A percentile compares a stretch with the other conserved stretches of the same genome.
Conservation (phyloP, 2,888 invertebrate species). For the Syritta pipiens region DNA sequence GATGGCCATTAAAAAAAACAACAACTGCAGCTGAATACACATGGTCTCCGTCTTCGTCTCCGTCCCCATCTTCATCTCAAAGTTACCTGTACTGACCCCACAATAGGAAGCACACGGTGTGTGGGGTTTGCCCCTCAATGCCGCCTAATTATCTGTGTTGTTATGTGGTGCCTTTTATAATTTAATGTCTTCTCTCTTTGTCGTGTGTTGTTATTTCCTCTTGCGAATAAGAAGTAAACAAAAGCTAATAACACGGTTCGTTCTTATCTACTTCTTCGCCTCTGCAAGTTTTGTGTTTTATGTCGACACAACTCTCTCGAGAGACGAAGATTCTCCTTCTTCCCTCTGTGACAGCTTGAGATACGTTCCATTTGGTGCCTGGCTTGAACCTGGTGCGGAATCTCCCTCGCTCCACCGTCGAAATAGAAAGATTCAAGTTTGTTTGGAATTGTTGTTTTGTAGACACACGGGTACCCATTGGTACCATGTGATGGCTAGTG, state of each 20-base stretch:
- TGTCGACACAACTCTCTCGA: background rate
- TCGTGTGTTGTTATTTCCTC: conserved; percentile 13
- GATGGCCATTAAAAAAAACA: background rate
- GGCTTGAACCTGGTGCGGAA: background rate
- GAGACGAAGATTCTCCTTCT: conserved; percentile 12
- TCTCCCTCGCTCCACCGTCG: background rate
- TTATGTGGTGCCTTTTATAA: background rate
- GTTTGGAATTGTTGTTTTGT: background rate
- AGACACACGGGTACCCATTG: conserved; percentile 9
- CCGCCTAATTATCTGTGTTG: conserved; percentile 28
- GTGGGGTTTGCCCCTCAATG: conserved; percentile 21
- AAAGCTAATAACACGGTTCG: conserved; percentile 38
- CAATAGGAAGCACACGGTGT: conserved; percentile 14
- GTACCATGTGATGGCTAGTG: conserved; percentile 36
- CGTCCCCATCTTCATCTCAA: too few species aligned
- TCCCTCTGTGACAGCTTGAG: conserved; percentile 36
- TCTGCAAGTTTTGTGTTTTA: conserved; percentile 11
- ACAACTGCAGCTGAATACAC: conserved; percentile 24
- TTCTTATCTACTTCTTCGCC: conserved; percentile 37
- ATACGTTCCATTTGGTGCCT: conserved; percentile 2
- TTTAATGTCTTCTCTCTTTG: background rate
- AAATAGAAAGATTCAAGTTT: background rate
- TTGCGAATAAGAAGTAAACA: conserved; percentile 16
- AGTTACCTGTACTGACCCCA: conserved; percentile 26
- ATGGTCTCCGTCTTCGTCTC: too few species aligned